Conservation (phyloP, 2,888 invertebrate genomes). For the Rhamnusium bicolor region DNA sequence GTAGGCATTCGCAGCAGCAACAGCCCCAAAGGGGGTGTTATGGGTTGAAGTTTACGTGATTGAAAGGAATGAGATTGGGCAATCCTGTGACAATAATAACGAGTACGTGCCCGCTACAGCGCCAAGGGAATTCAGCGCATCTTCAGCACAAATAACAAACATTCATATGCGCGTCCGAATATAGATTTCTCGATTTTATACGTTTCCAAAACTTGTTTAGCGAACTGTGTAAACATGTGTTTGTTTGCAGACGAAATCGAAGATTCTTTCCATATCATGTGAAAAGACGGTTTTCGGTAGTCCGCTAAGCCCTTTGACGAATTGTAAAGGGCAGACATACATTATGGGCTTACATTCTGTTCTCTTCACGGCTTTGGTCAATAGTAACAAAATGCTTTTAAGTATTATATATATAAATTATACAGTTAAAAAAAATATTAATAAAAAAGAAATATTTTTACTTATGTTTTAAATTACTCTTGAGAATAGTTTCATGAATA, state of each 20-base stretch:
- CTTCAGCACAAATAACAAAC: slow-evolving; percentile 53
- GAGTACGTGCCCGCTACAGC: slow-evolving; percentile 55
- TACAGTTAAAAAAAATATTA: no score
- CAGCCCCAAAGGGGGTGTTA: slow-evolving; percentile 22
- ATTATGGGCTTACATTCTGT: not conserved
- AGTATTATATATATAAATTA: no score
- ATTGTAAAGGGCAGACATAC: not conserved
- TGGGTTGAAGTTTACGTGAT: slow-evolving; percentile 31
- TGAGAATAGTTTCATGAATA: no score
- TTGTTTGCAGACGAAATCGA: slow-evolving; percentile 37
- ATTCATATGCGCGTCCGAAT: slow-evolving; percentile 51
- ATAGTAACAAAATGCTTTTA: no score
- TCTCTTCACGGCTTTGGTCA: no score
- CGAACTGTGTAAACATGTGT: slow-evolving; percentile 39
- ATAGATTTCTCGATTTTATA: slow-evolving; percentile 37
- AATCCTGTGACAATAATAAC: slow-evolving; percentile 59
- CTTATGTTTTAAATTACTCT: no score
- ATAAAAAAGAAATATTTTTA: no score
- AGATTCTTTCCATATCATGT: slow-evolving; percentile 18
- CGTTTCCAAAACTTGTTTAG: slow-evolving; percentile 40
- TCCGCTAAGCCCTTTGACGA: slow-evolving; percentile 21
- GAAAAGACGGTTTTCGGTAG: slow-evolving; percentile 14
- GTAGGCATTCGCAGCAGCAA: slow-evolving; percentile 14
- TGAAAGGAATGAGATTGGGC: slow-evolving; percentile 45
- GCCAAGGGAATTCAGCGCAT: slow-evolving; percentile 50